Evolutionary conservation across 2,888 invertebrate genomes (phyloP), one percentile per base, ranked within the genome.

Genomic region (Saturnia japonica): DNA sequence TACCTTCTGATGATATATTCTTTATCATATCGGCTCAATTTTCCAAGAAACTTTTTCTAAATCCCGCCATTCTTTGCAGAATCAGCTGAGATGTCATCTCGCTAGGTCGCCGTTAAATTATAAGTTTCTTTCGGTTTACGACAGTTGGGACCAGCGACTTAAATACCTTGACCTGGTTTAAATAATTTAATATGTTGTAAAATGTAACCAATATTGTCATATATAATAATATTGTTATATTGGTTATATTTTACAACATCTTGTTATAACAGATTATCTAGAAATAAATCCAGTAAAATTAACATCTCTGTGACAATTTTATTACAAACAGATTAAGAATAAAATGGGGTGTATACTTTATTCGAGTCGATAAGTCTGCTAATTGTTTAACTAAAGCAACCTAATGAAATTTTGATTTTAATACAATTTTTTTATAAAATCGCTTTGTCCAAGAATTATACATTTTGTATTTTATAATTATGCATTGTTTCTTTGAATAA

Each of bases 61-160:
- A 64, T 64, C 62, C 40, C 40, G 14, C 62, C 62, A 64, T 40
- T 8, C 40, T 64, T 40, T 64, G 57, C 57, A 57, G 57, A 57
- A 57, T 57, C 57, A 57, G 62, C 62, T 16, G 40, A 6, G 19
- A 64, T 40, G 9, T 40, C 62, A 19, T 64, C 62, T 57, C 40
- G 40, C 62, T 40, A 40, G 22, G 25, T 57, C 57, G 40, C 40
- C 40, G 16, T 64, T 40, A 19, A 40, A 16, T 40, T 14, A 64
- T 40, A 64, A 64, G 8, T n/a, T n/a, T 64, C 62, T 19, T 40
- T 64, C 34, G 19, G n/a, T 19, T 34, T 19, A 19, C 40, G 62
- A 19, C 14, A 2, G 16, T 1, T 16, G 34, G 8, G 1, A 62
- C 14, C n/a, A n/a, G n/a, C n/a, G n/a, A n/a, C n/a, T 14, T 54